Conservation (phyloP, 2,797 vertebrate species). For the Acanthurus leucopareius region DNA sequence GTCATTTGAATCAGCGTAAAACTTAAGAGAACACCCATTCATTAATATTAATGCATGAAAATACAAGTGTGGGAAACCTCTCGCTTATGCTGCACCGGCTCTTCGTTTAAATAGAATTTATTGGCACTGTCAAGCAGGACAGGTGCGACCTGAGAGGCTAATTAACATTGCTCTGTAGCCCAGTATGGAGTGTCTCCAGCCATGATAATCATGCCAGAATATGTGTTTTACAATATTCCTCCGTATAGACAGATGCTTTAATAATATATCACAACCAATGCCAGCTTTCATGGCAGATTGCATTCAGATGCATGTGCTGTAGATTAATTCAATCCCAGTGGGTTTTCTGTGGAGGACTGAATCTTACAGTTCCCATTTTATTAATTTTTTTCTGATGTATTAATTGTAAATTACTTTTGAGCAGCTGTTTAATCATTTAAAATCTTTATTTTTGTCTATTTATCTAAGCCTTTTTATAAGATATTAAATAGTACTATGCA, state of each 20-base stretch:
- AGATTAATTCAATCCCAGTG: not conserved
- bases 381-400: no score
- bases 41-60: slow-evolving; percentile 23
- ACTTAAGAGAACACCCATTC: not conserved
- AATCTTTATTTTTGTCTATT: not conserved
- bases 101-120: slow-evolving; percentile 22
- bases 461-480: no score
- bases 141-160: slow-evolving; percentile 33
- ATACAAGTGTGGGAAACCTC: slow-evolving; percentile 6
- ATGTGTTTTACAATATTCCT: slow-evolving; percentile 13
- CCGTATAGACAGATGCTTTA: slow-evolving; percentile 27
- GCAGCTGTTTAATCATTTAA: not conserved
- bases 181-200: slow-evolving; percentile 2
- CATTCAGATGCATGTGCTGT: not conserved
- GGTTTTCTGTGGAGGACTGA: not conserved
- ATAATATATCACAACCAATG: not conserved
- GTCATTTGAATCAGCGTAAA: not conserved
- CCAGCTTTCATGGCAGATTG: slow-evolving; percentile 4
- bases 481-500: not conserved
- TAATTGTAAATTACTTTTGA: not conserved
- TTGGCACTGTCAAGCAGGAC: slow-evolving; percentile 27
- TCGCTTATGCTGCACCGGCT: not conserved
- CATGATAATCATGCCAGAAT: slow-evolving; percentile 10
- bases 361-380: not conserved
- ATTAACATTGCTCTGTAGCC: slow-evolving; percentile 42